Evolutionary conservation across 2,797 vertebrate species (phyloP), one percentile per base, ranked within the genome.

Genomic region (Xyrichtys novacula): DNA sequence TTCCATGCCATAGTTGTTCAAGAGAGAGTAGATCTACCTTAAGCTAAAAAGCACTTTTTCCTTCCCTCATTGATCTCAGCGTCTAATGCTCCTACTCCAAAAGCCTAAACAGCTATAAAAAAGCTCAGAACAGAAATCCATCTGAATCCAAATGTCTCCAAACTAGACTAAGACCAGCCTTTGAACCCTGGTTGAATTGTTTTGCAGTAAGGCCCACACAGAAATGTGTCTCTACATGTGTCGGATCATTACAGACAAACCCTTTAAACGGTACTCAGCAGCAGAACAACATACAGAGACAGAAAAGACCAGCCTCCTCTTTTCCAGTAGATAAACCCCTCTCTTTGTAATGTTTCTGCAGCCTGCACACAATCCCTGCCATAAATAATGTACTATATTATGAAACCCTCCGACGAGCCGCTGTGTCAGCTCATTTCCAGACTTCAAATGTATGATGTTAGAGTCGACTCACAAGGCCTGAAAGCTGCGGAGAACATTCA

Each of bases 371-470:
- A 64, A 42, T 69, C 56, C 39, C 53, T 10, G 31, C 44, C 83
- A 55, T 85, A 61, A 88, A 86, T 78, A 74, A 83, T 71, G 34
- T 64, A 85, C 52, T 34, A 54, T 39, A 59, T 71, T 46, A 72
- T 52, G 44, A 76, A 80, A 76, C 53, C 55, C n/a, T 57, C 60
- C 36, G 50, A 62, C 1, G 11, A n/a, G 49, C 64, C 65, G 34
- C 58, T 23, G 2, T 42, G 62, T 77, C 62, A 14, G 61, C 67
- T 67, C 57, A 14, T 73, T 79, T 52, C 10, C 4, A 58, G 56
- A 57, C 49, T 56, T 62, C 55, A 48, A 50, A 62, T 38, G 50
- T 79, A 38, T 6, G 66, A 67, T 54, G 65, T 28, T 62, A 36
- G 20, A 46, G 43, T 54, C 32, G 12, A 59, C 59, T 5, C 2